Percentiles rank a stretch among this genome's conserved stretches.
Conservation (phyloP, 2,888 invertebrate species). For the Schrankia costaestrigalis region DNA sequence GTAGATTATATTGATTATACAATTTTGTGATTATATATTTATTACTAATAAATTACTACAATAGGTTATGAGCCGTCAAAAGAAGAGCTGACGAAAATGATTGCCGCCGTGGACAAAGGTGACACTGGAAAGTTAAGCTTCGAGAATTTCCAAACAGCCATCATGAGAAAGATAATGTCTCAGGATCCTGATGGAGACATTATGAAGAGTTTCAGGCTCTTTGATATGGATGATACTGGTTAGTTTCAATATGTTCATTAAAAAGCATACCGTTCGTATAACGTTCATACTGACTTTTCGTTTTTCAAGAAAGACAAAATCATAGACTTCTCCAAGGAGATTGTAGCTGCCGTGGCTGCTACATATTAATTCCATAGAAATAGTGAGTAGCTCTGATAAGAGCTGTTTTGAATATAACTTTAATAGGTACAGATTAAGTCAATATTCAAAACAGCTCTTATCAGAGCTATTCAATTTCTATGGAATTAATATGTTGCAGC, state of each 20-base stretch:
- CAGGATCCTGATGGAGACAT: slow-evolving; percentile 66
- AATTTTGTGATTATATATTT: neutral
- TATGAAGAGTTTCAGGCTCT: slow-evolving; percentile 73
- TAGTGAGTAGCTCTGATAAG: too few species aligned
- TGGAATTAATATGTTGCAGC: too few species aligned
- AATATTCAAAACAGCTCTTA: too few species aligned
- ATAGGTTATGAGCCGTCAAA: slow-evolving; percentile 71
- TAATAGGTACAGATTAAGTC: too few species aligned
- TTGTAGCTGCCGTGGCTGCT: too few species aligned
- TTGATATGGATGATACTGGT: slow-evolving; percentile 68
- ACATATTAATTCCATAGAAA: too few species aligned
- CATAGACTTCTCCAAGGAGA: too few species aligned
- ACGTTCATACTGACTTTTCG: too few species aligned
- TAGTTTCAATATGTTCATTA: slow-evolving; percentile 1
- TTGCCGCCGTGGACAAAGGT: slow-evolving; percentile 65
- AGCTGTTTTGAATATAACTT: too few species aligned
- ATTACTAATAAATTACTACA: neutral
- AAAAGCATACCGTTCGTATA: neutral
- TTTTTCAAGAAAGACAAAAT: too few species aligned
- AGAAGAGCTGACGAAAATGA: slow-evolving; percentile 67
- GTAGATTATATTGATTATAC: too few species aligned
- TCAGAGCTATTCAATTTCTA: too few species aligned
- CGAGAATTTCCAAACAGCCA: slow-evolving; percentile 70
- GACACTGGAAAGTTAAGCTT: slow-evolving; percentile 65
- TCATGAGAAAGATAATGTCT: slow-evolving; percentile 72